phyloP scores from a whole-genome alignment of 2,888 invertebrate genomes.

The Dorcus parallelipipedus region DNA sequence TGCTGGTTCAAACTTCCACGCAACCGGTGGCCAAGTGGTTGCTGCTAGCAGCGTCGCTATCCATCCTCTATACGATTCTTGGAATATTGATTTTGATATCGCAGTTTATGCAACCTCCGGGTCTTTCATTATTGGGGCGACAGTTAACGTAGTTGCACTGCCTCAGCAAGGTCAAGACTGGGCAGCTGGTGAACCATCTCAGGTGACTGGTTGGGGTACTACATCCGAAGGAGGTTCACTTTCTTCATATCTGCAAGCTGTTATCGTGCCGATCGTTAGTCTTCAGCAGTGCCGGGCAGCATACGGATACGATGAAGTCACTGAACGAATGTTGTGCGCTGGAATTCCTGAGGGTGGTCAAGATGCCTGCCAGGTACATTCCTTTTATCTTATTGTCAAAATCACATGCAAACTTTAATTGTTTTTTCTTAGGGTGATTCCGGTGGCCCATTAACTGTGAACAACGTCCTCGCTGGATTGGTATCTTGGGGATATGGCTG shows the following conservation, averaged over 20 bases:
- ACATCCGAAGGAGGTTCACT: slow-evolving; percentile 7
- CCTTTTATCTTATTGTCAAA: background rate
- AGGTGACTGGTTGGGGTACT: slow-evolving; percentile 12
- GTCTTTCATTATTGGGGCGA: background rate
- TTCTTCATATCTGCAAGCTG: background rate
- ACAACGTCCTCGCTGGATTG: slow-evolving; percentile 36
- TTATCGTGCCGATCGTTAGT: background rate
- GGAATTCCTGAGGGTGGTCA: slow-evolving; percentile 52
- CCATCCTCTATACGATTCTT: slow-evolving; percentile 6
- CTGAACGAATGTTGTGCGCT: slow-evolving; percentile 55
- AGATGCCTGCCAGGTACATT: slow-evolving; percentile 54
- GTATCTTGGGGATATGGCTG: slow-evolving; percentile 42
- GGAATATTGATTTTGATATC: background rate
- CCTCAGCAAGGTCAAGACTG: background rate
- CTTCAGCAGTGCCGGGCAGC: background rate
- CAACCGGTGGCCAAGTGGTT: slow-evolving; percentile 6
- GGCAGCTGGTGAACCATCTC: background rate
- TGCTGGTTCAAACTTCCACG: slow-evolving; percentile 6
- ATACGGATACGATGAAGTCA: slow-evolving; percentile 23
- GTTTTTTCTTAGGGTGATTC: slow-evolving; percentile 34
- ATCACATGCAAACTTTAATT: background rate
- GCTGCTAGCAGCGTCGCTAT: background rate
- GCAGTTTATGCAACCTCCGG: background rate
- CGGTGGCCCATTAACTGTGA: slow-evolving; percentile 38
- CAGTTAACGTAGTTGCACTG: background rate